Evolutionary conservation across 2,888 invertebrate species (phyloP).

Genomic region (Hypsopygia costalis): DNA sequence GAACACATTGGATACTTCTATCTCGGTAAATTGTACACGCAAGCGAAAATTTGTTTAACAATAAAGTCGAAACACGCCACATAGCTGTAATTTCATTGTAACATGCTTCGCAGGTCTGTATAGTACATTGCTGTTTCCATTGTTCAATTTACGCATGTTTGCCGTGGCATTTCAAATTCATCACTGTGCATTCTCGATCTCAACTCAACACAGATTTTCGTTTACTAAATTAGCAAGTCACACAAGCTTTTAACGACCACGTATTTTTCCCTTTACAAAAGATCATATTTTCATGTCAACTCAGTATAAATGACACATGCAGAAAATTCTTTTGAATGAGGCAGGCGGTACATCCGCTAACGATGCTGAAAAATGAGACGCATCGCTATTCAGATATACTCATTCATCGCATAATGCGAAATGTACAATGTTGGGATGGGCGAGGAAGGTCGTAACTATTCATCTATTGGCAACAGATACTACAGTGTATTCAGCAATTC

Average conservation of each 20-base stretch:
- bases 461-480: constrained; percentile 47
- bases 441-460: constrained; percentile 67
- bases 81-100: too few species aligned
- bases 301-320: constrained; percentile 22
- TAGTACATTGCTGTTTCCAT: too few species aligned
- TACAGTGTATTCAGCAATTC: constrained; percentile 41
- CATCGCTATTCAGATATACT: constrained; percentile 47
- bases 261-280: constrained; percentile 12
- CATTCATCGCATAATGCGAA: constrained; percentile 55
- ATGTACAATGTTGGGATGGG: constrained; percentile 64
- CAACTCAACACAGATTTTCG: background rate
- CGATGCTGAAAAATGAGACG: constrained; percentile 52
- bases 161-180: too few species aligned
- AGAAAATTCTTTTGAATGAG: constrained; percentile 32
- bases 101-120: too few species aligned
- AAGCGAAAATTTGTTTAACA: too few species aligned
- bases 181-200: background rate
- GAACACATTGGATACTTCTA: too few species aligned
- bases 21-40: too few species aligned
- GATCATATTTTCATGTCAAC: constrained; percentile 17
- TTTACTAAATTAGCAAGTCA: constrained; percentile 16
- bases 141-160: too few species aligned
- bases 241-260: constrained; percentile 11
- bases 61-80: too few species aligned
- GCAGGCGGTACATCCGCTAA: constrained; percentile 35